phyloP scores from a whole-genome alignment of 2,888 invertebrate species.

The Pegoplata infirma region DNA sequence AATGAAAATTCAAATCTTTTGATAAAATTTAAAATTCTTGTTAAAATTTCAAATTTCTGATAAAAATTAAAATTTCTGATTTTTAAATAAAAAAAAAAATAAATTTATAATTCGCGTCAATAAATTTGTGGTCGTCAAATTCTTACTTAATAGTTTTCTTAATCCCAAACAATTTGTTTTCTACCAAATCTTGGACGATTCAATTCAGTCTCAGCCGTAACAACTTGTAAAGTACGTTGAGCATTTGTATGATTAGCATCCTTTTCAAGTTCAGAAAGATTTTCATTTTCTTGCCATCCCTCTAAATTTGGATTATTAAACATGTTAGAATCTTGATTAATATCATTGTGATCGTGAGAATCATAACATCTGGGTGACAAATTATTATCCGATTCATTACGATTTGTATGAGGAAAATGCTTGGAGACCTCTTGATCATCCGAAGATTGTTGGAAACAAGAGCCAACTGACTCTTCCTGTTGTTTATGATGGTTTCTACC shows the following conservation, averaged over 20 bases:
- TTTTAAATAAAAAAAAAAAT: too few species aligned
- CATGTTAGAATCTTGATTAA: not conserved
- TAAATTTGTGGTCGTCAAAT: too few species aligned
- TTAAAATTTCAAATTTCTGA: too few species aligned
- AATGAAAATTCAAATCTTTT: too few species aligned
- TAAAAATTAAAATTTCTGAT: too few species aligned
- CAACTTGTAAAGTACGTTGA: conserved; percentile 68
- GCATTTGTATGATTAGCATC: conserved; percentile 65
- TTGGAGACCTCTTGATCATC: too few species aligned
- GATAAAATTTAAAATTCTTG: too few species aligned
- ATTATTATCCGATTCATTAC: not conserved
- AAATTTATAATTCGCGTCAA: too few species aligned
- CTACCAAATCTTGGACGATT: conserved; percentile 72
- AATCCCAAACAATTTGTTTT: conserved; percentile 75
- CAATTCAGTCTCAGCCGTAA: conserved; percentile 64
- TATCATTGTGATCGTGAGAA: not conserved
- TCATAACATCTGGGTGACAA: not conserved
- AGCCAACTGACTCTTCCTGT: not conserved
- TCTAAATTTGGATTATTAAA: not conserved
- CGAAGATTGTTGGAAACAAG: too few species aligned
- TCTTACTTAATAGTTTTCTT: too few species aligned
- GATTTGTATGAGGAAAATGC: not conserved
- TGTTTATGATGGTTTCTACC: not conserved
- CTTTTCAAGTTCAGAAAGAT: not conserved
- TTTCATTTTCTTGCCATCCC: not conserved